phyloP scores from a whole-genome alignment of 2,888 invertebrate genomes.

The Pyrrhia umbra region DNA sequence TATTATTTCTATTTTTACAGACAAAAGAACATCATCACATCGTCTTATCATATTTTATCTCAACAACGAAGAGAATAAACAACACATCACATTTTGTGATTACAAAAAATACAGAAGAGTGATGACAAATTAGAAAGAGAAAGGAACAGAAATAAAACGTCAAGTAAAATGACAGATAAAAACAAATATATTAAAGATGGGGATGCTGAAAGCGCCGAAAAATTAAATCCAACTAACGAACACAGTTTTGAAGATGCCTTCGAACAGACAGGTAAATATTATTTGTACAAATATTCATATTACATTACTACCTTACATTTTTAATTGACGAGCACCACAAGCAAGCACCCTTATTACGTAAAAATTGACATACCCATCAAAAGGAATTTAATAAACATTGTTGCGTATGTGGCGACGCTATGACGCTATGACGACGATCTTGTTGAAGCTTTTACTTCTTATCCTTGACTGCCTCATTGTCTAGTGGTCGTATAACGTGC shows the following conservation, averaged over 20 bases:
- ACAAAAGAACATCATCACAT: not conserved
- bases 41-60: not conserved
- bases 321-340: too few species aligned
- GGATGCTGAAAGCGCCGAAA: conserved; percentile 70
- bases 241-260: conserved; percentile 85
- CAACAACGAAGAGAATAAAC: not conserved
- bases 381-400: too few species aligned
- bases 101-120: conserved; percentile 9
- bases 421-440: too few species aligned
- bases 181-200: conserved; percentile 58
- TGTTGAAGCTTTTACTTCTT: too few species aligned
- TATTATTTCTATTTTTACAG: conserved; percentile 16
- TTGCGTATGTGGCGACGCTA: too few species aligned
- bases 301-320: too few species aligned
- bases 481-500: too few species aligned
- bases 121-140: conserved; percentile 32
- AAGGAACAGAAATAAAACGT: conserved; percentile 2
- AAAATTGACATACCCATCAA: too few species aligned
- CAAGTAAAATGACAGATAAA: conserved; percentile 63
- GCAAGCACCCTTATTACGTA: too few species aligned
- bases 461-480: too few species aligned
- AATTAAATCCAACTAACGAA: conserved; percentile 65
- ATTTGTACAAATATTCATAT: not conserved
- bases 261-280: conserved; percentile 80
- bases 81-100: not conserved